phyloP scores from a whole-genome alignment of 2,113 vertebrate species.

The Penelope pileata region DNA sequence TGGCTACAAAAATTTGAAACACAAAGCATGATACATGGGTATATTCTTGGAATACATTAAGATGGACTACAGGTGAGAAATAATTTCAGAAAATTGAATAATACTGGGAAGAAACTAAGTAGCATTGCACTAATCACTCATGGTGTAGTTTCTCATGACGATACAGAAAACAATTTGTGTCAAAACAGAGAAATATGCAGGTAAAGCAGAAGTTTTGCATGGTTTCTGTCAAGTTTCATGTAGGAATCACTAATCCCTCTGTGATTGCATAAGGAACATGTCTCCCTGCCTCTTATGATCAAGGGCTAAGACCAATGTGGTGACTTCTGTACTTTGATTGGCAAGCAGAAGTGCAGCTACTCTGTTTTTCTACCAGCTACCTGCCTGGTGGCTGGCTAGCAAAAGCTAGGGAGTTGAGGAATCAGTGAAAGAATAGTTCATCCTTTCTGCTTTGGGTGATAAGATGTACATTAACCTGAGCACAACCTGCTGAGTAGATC shows the following conservation, averaged over 20 bases:
- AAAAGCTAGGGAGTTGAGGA: background rate
- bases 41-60: background rate
- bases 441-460: background rate
- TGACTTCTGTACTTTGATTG: background rate
- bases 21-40: background rate
- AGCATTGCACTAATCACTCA: background rate
- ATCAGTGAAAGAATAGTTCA: background rate
- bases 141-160: background rate
- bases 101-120: background rate
- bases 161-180: background rate
- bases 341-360: background rate
- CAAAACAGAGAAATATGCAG: background rate
- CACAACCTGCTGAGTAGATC: background rate
- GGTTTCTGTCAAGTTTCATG: background rate
- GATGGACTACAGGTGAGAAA: background rate
- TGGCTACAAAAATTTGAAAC: background rate
- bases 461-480: background rate
- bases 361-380: background rate
- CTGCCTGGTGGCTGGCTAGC: background rate
- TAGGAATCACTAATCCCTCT: background rate
- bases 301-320: background rate
- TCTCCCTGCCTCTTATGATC: background rate
- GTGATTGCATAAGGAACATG: fast-evolving
- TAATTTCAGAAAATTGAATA: background rate
- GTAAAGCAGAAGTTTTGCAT: background rate